Evolutionary conservation across 2,888 invertebrate genomes (phyloP), one percentile per base, ranked within the genome.

Genomic region (Sminthurinus aureus): DNA sequence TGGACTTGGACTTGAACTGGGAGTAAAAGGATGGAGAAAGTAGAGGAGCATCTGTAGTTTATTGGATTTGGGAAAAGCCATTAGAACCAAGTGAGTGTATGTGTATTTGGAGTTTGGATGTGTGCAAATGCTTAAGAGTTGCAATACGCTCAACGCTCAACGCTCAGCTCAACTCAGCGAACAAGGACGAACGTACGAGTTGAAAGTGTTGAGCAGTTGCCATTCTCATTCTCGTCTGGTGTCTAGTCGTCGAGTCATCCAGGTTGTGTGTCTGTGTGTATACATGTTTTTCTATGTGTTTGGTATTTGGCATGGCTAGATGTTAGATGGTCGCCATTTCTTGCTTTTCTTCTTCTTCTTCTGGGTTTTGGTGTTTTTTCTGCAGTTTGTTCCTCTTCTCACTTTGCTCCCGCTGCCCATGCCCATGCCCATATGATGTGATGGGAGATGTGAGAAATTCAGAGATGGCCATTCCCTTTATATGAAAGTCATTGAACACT

Each of bases 21-120:
- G 38, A 38, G 38, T 38, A 6, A 38, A 6, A 38, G 38, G 38
- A 38, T 38, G 38, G 58, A 18, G 58, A 58, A 58, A 58, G 58
- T 58, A 58, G 38, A 73, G 26, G 38, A 73, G 73, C 73, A 73
- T 73, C 26, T 73, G 73, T 73, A 73, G 24, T 73, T 73, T 73
- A 73, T 73, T 73, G 73, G 73, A 73, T 73, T 73, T 73, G 73
- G 73, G 26, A 6, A 24, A 73, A 73, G 73, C 58, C 58, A 58
- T 58, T 58, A 58, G 58, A 58, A 18, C 58, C 58, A 11, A 13
- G 58, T 58, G 38, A 38, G 58, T 58, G 58, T 58, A 58, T 58
- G 58, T 58, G 58, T 58, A 58, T 58, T 15, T 58, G 58, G 13
- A 13, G n/a, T n/a, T n/a, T 52, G 58, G 13, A 13, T 58, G 58